These are phyloP conservation scores for Aporrectodea caliginosa DNA, from an alignment of 1,140 invertebrate genomes.

Conservation along the genomic window DNA sequence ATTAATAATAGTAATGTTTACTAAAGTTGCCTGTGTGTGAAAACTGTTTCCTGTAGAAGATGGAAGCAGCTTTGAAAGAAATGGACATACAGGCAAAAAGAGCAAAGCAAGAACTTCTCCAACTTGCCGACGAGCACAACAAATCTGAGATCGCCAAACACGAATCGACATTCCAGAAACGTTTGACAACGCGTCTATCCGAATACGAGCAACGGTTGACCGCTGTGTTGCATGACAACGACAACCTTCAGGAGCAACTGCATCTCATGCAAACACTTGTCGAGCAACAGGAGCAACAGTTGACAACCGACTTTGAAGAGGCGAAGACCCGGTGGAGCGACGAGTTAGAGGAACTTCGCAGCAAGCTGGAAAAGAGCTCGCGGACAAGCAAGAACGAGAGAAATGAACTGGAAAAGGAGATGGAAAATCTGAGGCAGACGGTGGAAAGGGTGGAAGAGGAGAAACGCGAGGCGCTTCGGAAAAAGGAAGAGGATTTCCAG, in stretches of 20 bases:
- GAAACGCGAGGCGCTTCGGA: neutral
- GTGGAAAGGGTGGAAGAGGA: neutral
- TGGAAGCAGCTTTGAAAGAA: neutral
- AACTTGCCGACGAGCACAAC: neutral
- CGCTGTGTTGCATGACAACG: too few relatives aligned
- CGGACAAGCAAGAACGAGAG: neutral
- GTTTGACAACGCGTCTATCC: neutral
- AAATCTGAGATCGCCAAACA: neutral
- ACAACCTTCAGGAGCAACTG: neutral
- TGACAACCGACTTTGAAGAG: neutral
- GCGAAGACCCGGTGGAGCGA: neutral
- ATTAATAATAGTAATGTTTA: too few relatives aligned
- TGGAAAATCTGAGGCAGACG: neutral
- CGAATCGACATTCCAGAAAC: neutral
- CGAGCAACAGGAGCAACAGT: neutral
- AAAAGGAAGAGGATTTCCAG: neutral
- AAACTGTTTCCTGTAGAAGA: neutral
- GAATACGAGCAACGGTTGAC: neutral
- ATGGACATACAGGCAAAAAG: neutral
- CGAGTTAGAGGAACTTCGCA: neutral
- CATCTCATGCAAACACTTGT: neutral
- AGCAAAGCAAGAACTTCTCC: neutral
- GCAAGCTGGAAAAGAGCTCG: neutral
- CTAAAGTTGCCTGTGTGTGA: too few relatives aligned
- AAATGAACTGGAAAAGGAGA: neutral